Evolutionary conservation across 2,888 invertebrate species (phyloP), one percentile per base, ranked within the genome.

Genomic region (Hirtodrosophila histrioides): DNA sequence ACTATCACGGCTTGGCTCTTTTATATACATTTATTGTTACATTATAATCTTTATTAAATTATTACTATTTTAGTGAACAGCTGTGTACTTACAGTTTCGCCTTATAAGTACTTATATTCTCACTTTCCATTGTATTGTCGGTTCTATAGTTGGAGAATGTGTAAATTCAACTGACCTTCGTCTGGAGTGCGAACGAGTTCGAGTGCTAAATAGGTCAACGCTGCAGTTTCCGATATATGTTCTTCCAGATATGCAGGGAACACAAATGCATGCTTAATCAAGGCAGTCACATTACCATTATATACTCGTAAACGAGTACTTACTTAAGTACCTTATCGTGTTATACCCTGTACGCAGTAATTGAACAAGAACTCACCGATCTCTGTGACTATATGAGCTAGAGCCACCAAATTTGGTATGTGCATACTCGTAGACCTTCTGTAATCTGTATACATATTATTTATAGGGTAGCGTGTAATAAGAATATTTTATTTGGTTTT

Each of bases 151-250:
- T 63, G 63, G 44, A 49, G 58, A 48, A 56, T 39, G 69, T 79
- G 80, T 45, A 70, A 68, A 67, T 68, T 29, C 23, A 67, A 62
- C 61, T 82, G 80, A 80, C 80, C 80, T 80, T 80, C 84, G 74
- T 67, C 73, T 69, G 73, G 66, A 44, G 12, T 39, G 31, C 39
- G 39, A 56, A 63, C 46, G 56, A 56, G 64, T 63, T 53, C 70
- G 64, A 63, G 17, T 56, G 51, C 44, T 33, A 69, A 69, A 69
- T 69, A 24, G 67, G 67, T 67, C 67, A 67, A 11, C 39, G 40
- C 46, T 43, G 65, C 44, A 65, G 55, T 17, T 35, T 12, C 48
- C 27, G 46, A 61, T 40, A 35, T 10, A 29, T 12, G 31, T 29
- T 56, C 31, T 49, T 56, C 49, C 31, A 23, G 27, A 50, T 44